Conservation (phyloP, 2,888 invertebrate species). For the Tiliacea citrago region DNA sequence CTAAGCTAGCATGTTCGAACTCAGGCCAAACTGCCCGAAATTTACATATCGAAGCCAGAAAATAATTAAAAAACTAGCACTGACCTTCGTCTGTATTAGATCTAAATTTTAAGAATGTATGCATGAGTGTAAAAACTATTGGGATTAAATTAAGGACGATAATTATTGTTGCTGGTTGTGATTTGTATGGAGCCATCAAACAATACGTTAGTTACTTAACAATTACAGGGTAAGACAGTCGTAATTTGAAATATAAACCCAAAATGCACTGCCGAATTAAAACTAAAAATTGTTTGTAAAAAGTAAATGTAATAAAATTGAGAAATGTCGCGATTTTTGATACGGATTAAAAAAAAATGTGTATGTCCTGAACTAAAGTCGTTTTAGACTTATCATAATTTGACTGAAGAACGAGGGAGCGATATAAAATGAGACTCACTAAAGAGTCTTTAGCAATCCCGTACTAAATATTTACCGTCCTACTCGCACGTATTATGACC, state of each 20-base stretch:
- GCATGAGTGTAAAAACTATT: slow-evolving; percentile 35
- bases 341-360: neutral
- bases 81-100: slow-evolving; percentile 33
- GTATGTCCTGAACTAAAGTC: slow-evolving; percentile 20
- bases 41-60: slow-evolving; percentile 25
- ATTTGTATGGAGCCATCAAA: slow-evolving; percentile 46
- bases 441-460: neutral
- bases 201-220: slow-evolving; percentile 57
- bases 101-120: slow-evolving; percentile 13
- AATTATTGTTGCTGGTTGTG: slow-evolving; percentile 54
- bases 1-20: slow-evolving; percentile 28
- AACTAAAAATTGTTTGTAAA: slow-evolving; percentile 29
- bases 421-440: neutral
- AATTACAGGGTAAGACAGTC: slow-evolving; percentile 62
- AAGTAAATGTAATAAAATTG: slow-evolving; percentile 24
- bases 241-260: slow-evolving; percentile 44
- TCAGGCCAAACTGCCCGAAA: neutral
- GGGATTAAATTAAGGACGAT: slow-evolving; percentile 14
- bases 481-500: neutral
- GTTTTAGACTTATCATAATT: slow-evolving; percentile 49
- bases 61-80: slow-evolving; percentile 9
- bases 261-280: slow-evolving; percentile 45
- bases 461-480: neutral
- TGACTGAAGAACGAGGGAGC: neutral
- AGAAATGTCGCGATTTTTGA: slow-evolving; percentile 36